Evolutionary conservation across 1,140 invertebrate genomes (phyloP).

Genomic region (Leptestheria dahalacensis): DNA sequence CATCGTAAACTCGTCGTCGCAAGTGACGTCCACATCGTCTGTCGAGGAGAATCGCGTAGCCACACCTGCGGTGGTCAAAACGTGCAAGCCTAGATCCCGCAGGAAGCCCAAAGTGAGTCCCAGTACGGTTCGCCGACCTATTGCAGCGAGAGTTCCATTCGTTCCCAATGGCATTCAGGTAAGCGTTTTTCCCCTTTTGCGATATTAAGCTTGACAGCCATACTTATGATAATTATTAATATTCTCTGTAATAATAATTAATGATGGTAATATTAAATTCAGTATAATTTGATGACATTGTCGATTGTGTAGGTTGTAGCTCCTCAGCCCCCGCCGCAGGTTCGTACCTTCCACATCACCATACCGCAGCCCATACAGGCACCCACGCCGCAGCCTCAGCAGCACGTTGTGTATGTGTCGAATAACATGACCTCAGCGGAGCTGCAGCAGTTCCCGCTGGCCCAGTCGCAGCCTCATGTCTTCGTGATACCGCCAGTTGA

Average conservation of each 20-base stretch:
- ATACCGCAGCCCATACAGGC: not conserved
- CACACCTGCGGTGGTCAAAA: too few relatives aligned
- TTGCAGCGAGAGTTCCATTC: not conserved
- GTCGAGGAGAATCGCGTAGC: not conserved
- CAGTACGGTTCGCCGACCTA: not conserved
- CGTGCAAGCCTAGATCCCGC: not conserved
- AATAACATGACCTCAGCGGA: not conserved
- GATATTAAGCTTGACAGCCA: not conserved
- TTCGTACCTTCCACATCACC: not conserved
- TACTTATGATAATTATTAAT: not conserved
- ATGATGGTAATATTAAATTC: too few relatives aligned
- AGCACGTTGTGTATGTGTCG: not conserved
- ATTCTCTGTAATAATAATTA: too few relatives aligned
- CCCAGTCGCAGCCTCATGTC: not conserved
- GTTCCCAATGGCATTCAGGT: not conserved
- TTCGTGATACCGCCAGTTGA: not conserved
- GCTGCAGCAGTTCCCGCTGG: not conserved
- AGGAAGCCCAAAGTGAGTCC: not conserved
- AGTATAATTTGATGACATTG: not conserved
- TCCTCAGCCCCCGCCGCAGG: not conserved
- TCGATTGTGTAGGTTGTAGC: not conserved
- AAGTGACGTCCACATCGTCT: not conserved
- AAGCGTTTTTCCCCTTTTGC: not conserved
- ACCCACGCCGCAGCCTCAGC: not conserved
- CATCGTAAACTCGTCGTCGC: conserved; percentile 5